Evolutionary conservation across 2,113 vertebrate species (phyloP).

Genomic region (Heterochromis multidens): DNA sequence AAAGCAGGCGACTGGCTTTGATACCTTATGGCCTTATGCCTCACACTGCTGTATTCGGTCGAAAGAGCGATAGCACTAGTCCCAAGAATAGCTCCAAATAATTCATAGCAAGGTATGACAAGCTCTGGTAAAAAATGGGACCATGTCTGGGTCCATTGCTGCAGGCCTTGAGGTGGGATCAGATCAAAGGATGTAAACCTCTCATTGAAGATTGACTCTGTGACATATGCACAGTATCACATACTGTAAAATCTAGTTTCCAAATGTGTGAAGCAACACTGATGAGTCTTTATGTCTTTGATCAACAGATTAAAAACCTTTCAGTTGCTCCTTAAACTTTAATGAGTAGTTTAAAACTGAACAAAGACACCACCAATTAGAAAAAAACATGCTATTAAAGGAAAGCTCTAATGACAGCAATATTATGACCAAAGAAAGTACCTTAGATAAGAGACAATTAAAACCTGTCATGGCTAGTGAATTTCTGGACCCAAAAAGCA

Average conservation of each 20-base stretch:
- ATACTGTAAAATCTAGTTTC: neutral
- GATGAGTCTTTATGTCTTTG: neutral
- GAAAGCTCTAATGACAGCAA: neutral
- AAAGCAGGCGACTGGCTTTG: slow-evolving; percentile 26
- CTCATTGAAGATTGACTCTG: neutral
- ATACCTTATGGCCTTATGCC: slow-evolving; percentile 10
- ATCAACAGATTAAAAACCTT: neutral
- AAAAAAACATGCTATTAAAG: neutral
- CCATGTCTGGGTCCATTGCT: slow-evolving; percentile 31
- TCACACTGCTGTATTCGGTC: slow-evolving; percentile 27
- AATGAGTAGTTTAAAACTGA: neutral
- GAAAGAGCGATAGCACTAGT: slow-evolving; percentile 42
- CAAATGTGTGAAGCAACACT: neutral
- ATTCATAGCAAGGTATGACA: slow-evolving; percentile 55
- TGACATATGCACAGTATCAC: neutral
- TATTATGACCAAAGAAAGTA: neutral
- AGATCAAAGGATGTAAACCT: slow-evolving; percentile 9
- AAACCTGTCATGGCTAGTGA: too few species aligned
- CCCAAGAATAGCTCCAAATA: slow-evolving; percentile 64
- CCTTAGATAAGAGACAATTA: neutral
- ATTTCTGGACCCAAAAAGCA: too few species aligned
- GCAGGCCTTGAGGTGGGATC: slow-evolving; percentile 22
- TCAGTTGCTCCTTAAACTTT: neutral
- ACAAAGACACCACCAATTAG: neutral
- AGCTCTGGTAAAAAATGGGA: slow-evolving; percentile 42